These are phyloP conservation scores for Neoniphon sammara DNA, from an alignment of 2,797 vertebrate species.

Conservation along the genomic window DNA sequence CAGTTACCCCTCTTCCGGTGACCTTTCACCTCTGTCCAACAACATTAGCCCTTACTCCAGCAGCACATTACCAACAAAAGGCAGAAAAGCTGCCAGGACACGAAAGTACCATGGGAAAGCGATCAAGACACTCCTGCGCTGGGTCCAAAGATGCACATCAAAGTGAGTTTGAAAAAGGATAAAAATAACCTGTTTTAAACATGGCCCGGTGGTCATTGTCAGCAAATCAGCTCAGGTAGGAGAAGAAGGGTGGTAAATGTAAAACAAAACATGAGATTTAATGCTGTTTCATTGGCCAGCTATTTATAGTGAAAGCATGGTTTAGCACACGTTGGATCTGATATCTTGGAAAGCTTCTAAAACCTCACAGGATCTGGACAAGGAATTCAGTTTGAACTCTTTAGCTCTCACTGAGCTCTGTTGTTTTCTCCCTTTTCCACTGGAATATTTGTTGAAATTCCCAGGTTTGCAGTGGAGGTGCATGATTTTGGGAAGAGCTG, in stretches of 20 bases:
- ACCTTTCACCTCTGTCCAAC: constrained; percentile 82
- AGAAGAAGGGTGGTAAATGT: too few species aligned
- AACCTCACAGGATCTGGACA: too few species aligned
- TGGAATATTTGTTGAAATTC: constrained; percentile 4
- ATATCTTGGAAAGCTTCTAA: too few species aligned
- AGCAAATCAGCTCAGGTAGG: too few species aligned
- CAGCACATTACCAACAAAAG: constrained; percentile 82
- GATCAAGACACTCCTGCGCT: constrained; percentile 87
- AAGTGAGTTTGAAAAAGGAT: constrained; percentile 78
- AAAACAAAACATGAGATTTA: too few species aligned
- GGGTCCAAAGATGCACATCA: constrained; percentile 90
- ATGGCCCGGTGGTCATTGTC: background rate
- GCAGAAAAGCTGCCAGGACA: constrained; percentile 76
- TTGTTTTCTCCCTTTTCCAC: background rate
- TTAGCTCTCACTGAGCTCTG: background rate
- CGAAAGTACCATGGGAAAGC: constrained; percentile 88
- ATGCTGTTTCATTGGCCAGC: too few species aligned
- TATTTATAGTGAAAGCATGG: too few species aligned
- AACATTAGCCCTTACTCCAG: constrained; percentile 84
- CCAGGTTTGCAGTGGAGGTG: constrained; percentile 90
- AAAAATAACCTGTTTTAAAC: background rate
- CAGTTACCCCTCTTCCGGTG: constrained; percentile 79
- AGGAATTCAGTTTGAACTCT: background rate
- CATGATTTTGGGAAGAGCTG: constrained; percentile 91
- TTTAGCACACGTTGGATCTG: background rate